Percentiles rank a stretch among this genome's conserved stretches.
Evolutionary conservation across 2,888 invertebrate species (phyloP).

Genomic region (Anticlea derivata): DNA sequence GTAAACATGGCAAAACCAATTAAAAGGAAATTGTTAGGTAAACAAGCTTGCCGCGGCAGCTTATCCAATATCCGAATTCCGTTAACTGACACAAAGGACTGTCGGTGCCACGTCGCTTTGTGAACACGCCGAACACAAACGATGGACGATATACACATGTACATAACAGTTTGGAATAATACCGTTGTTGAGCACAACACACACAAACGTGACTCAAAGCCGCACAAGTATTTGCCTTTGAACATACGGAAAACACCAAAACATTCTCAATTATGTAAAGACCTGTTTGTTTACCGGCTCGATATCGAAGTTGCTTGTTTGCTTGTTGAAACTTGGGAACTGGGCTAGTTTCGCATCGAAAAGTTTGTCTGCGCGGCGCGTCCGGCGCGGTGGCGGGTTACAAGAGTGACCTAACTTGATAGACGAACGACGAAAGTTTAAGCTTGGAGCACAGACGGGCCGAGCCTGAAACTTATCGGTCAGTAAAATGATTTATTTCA

Average conservation of each 20-base stretch:
- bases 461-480: not conserved
- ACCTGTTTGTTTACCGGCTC: constrained; percentile 51
- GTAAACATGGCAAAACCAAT: constrained; percentile 60
- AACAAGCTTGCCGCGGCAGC: constrained; percentile 62
- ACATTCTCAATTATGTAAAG: constrained; percentile 56
- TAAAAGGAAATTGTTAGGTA: constrained; percentile 72
- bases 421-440: constrained; percentile 65
- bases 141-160: constrained; percentile 25
- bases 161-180: constrained; percentile 29
- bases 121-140: constrained; percentile 47
- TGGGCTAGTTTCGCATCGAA: constrained; percentile 62
- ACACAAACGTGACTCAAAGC: constrained; percentile 48
- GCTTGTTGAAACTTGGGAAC: constrained; percentile 62
- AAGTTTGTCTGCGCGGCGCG: constrained; percentile 55
- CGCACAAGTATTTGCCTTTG: constrained; percentile 36
- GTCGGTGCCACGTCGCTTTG: constrained; percentile 65
- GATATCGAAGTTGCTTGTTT: constrained; percentile 41
- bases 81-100: constrained; percentile 72
- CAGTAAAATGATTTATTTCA: not conserved
- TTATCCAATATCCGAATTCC: constrained; percentile 77
- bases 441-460: constrained; percentile 41
- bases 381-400: constrained; percentile 54
- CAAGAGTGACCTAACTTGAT: constrained; percentile 65
- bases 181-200: constrained; percentile 19
- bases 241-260: constrained; percentile 43